Percentiles rank a stretch among this genome's conserved stretches.
Conservation (phyloP, 2,113 vertebrate species). For the Empidonax traillii region DNA sequence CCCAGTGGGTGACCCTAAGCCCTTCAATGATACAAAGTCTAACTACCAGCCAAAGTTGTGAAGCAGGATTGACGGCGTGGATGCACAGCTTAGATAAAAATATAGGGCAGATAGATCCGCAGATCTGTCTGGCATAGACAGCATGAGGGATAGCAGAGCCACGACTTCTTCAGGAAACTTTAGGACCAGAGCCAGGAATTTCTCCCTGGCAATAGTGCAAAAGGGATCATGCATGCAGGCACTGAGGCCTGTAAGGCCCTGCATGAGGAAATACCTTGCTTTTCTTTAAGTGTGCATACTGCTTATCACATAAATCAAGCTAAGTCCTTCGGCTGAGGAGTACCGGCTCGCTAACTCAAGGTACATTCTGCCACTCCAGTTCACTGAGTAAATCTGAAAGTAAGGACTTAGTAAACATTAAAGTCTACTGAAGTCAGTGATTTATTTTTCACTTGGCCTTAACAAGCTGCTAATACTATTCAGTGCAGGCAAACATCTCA, state of each 20-base stretch:
- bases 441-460: not conserved
- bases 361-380: not conserved
- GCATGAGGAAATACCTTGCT: not conserved
- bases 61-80: not conserved
- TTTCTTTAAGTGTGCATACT: not conserved
- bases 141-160: not conserved
- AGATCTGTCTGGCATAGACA: not conserved
- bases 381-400: slow-evolving; percentile 2
- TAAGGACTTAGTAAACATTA: not conserved
- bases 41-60: not conserved
- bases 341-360: not conserved
- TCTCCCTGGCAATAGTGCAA: not conserved
- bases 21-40: not conserved
- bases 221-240: not conserved
- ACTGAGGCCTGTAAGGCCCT: not conserved
- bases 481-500: not conserved
- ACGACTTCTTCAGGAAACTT: not conserved
- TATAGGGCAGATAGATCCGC: not conserved
- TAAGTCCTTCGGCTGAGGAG: not conserved
- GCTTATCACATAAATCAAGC: not conserved
- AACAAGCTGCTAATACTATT: not conserved
- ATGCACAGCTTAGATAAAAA: not conserved
- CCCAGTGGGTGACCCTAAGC: not conserved
- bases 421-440: slow-evolving; percentile 5
- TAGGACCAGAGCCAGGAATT: not conserved